A percentile compares a stretch with the other conserved stretches of the same genome.
Evolutionary conservation across 35 echinoderm and acorn worm genomes (phyloP).

Genomic region (Anneissia japonica): DNA sequence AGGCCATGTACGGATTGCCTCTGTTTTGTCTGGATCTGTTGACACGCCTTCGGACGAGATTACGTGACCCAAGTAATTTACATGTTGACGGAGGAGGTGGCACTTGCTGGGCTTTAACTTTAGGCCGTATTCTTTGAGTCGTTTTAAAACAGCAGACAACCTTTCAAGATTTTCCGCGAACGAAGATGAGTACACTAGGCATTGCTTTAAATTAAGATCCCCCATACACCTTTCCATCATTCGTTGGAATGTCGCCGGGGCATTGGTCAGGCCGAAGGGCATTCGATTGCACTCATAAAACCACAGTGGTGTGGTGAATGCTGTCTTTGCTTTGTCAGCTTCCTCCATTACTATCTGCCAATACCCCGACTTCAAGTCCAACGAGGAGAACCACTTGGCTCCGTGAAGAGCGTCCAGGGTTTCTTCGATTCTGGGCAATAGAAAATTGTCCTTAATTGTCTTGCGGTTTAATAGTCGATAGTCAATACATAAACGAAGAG

Average conservation of each 20-base stretch:
- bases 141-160: too few relatives aligned
- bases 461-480: slow-evolving; percentile 22
- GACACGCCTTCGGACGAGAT: neutral
- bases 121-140: neutral
- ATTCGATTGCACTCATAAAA: slow-evolving; percentile 31
- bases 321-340: slow-evolving; percentile 3
- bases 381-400: slow-evolving; percentile 25
- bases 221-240: slow-evolving; percentile 26
- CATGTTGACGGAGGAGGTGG: neutral
- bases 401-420: slow-evolving; percentile 21
- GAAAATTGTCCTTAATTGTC: neutral
- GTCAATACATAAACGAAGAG: slow-evolving; percentile 40
- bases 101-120: neutral
- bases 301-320: slow-evolving; percentile 27
- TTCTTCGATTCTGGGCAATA: slow-evolving; percentile 19
- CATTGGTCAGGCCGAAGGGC: slow-evolving; percentile 23
- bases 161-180: too few relatives aligned
- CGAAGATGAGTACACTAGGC: neutral
- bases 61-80: neutral
- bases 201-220: slow-evolving; percentile 26
- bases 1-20: neutral
- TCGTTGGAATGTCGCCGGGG: slow-evolving; percentile 26
- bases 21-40: neutral
- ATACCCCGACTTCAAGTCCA: slow-evolving; percentile 24
- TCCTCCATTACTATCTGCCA: slow-evolving; percentile 41